Conservation (phyloP, 2,797 vertebrate species). For the Myotis pilosus region DNA sequence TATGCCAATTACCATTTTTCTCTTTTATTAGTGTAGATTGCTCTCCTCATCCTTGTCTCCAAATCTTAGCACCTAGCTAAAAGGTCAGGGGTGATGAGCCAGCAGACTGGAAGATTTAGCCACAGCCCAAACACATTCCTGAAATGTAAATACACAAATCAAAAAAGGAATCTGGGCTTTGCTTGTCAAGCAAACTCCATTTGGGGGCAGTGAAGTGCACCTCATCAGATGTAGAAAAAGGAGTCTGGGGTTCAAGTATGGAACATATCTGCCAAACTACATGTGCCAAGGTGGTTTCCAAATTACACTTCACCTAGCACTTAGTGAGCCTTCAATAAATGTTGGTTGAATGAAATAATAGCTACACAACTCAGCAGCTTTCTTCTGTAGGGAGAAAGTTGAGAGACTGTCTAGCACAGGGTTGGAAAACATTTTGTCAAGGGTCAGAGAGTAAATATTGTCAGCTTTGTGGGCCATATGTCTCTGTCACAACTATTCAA, state of each 20-base stretch:
- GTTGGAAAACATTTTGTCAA: neutral
- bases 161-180: conserved; percentile 26
- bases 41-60: conserved; percentile 15
- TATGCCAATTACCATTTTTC: no score
- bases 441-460: neutral
- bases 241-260: neutral
- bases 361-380: neutral
- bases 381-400: conserved; percentile 30
- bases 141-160: neutral
- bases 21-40: neutral
- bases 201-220: conserved; percentile 31
- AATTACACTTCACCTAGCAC: neutral
- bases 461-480: neutral
- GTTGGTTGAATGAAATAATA: neutral
- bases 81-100: conserved; percentile 36
- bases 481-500: neutral
- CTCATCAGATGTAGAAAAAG: conserved; percentile 16
- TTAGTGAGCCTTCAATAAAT: neutral
- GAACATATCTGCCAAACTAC: conserved; percentile 3
- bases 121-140: conserved; percentile 71
- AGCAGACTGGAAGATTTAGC: conserved; percentile 57
- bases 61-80: conserved; percentile 65
- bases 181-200: conserved; percentile 26
- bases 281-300: conserved; percentile 1
- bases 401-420: neutral